Base-by-base conservation (phyloP, 2,888 invertebrate genomes). In the Orchesellides sinensis region DNA sequence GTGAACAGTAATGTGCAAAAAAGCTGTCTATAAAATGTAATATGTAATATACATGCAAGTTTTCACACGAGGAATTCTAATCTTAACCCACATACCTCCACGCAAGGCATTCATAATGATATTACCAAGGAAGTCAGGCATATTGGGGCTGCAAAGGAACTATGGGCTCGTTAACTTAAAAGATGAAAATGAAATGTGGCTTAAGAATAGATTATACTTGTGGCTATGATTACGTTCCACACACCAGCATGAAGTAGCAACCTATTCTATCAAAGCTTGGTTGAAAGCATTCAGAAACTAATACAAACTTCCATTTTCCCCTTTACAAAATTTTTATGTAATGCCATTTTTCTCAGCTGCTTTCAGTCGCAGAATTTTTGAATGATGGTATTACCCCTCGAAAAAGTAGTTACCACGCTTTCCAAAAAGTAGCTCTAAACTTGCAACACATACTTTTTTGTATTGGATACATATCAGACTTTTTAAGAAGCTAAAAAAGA, bases 341-440 rank as follows among this genome's bases (percentile, higher is more conserved):
- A 35, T 52, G 47, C 73, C 70, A 68, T 74, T 74, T 80, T 73
- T 61, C 66, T 81, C 81, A 81, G 81, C 73, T 81, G 65, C 73
- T 66, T 80, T 56, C 65, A 72, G 72, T 70, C 65, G 63, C 56
- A 65, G 40, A 72, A 66, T 79, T 72, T 72, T 72, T 70, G 65
- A 72, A 80, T 70, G 72, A 80, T 80, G 80, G 65, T 72, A 80
- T 70, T 80, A 70, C 80, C 65, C 29, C 79, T 2, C 69, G 45
- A 65, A 65, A 59, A 73, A 59, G 61, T 66, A 65, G 52, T 77
- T 66, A 65, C 77, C 21, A 59, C 52, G 32, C 35, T 72, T 69
- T 27, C 32, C 29, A 27, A 47, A 29, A 12, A 56, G 10, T 12
- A 19, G 40, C 25, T n/a, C n/a, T n/a, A n/a, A n/a, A n/a, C n/a